Conservation (phyloP, 2,888 invertebrate species). For the Loripinus fragilis region DNA sequence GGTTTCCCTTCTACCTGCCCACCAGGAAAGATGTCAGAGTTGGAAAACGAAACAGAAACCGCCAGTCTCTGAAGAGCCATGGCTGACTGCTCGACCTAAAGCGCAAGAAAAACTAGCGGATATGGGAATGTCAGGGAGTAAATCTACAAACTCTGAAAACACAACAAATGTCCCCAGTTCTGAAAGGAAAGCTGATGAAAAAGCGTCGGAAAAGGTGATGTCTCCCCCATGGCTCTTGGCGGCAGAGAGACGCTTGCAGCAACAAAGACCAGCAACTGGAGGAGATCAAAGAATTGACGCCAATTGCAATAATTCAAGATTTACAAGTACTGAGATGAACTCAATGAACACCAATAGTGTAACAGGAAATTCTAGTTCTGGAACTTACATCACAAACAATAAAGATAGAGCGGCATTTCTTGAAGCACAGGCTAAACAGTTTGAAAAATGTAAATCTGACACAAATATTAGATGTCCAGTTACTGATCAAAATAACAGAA, state of each 20-base stretch:
- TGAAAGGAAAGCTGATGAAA: neutral
- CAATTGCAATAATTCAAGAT: too few species aligned
- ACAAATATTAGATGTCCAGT: neutral
- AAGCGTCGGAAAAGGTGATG: neutral
- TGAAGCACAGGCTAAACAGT: constrained; percentile 24
- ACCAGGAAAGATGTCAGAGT: constrained; percentile 31
- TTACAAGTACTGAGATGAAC: too few species aligned
- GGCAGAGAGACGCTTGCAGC: constrained; percentile 47
- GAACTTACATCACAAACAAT: neutral
- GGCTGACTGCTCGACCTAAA: constrained; percentile 34
- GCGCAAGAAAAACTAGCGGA: neutral
- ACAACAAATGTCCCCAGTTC: neutral
- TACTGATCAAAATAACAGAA: too few species aligned
- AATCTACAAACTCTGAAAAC: neutral
- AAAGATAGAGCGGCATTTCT: neutral
- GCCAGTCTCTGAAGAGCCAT: constrained; percentile 23
- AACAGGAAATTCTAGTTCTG: neutral
- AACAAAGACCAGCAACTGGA: constrained; percentile 11
- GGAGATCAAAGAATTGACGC: too few species aligned
- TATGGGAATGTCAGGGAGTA: neutral
- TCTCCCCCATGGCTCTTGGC: constrained; percentile 54
- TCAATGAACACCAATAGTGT: too few species aligned
- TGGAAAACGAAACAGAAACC: constrained; percentile 27
- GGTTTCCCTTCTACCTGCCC: constrained; percentile 22
- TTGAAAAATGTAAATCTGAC: constrained; percentile 15